These are phyloP conservation scores for Antedon mediterranea DNA, from an alignment of 53 echinoderm and acorn worm species.

Conservation along the genomic window DNA sequence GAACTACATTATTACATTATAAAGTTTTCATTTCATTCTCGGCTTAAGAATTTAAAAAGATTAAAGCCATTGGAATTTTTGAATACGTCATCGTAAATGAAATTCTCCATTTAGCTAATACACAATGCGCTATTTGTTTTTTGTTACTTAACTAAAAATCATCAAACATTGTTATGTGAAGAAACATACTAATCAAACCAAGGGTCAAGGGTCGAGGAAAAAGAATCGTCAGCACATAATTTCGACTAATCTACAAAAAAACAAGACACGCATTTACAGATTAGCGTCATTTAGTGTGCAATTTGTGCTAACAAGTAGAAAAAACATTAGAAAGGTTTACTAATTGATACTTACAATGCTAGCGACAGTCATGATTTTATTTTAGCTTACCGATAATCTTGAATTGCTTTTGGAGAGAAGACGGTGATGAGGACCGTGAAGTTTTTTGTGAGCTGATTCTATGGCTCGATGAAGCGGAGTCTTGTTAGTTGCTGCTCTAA, in stretches of 20 bases:
- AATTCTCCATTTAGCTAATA: too few species aligned
- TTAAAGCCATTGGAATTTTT: too few species aligned
- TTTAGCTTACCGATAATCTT: background rate
- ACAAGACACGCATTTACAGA: background rate
- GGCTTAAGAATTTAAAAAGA: too few species aligned
- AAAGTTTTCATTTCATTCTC: too few species aligned
- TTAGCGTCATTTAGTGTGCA: background rate
- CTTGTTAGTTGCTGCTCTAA: slow-evolving; percentile 60
- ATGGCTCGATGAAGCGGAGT: slow-evolving; percentile 79
- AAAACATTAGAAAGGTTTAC: background rate
- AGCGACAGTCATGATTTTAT: background rate
- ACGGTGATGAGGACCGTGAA: slow-evolving; percentile 69
- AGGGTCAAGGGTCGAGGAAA: background rate
- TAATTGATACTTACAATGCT: background rate
- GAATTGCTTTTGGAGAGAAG: slow-evolving; percentile 8
- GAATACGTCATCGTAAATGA: too few species aligned
- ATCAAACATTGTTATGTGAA: too few species aligned
- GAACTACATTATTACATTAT: too few species aligned
- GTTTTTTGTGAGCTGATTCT: slow-evolving; percentile 76
- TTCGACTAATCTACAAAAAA: background rate
- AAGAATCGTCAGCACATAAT: background rate
- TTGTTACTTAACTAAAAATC: too few species aligned
- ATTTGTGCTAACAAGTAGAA: background rate
- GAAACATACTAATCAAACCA: too few species aligned
- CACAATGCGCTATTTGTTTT: too few species aligned